Evolutionary conservation across 2,888 invertebrate species (phyloP).

Genomic region (Hypsopygia costalis): DNA sequence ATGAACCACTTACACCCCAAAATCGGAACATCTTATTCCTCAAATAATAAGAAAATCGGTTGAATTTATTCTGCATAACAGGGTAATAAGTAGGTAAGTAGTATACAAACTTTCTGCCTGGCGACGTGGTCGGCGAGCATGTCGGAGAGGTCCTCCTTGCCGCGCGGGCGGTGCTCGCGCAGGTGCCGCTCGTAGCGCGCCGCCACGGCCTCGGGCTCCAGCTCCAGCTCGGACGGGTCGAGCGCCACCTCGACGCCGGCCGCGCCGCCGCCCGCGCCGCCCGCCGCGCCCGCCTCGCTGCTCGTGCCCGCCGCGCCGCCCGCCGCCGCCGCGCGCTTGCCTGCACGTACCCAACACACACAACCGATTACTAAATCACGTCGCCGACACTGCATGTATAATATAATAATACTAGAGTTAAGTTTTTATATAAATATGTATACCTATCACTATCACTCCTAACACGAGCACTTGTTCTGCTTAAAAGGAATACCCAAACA

Average conservation of each 20-base stretch:
- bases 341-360: constrained; percentile 22
- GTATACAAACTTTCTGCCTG: constrained; percentile 91
- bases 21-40: too few species aligned
- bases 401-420: too few species aligned
- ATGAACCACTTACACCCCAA: too few species aligned
- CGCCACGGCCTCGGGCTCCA: constrained; percentile 98
- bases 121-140: constrained; percentile 99
- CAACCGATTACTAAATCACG: too few species aligned
- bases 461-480: too few species aligned
- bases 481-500: too few species aligned
- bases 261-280: constrained; percentile 44
- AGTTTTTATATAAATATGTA: too few species aligned
- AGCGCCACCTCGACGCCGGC: constrained; percentile 96
- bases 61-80: too few species aligned
- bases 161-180: constrained; percentile 93
- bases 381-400: too few species aligned
- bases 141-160: constrained; percentile 97
- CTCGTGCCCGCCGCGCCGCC: constrained; percentile 32
- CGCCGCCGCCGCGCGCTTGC: constrained; percentile 38
- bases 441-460: too few species aligned
- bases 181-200: constrained; percentile 97
- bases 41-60: too few species aligned
- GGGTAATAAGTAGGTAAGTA: too few species aligned
- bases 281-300: constrained; percentile 29
- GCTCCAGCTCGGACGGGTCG: constrained; percentile 97